Evolutionary conservation across 2,113 vertebrate genomes (phyloP).

Genomic region (Planiliza haematocheilus): DNA sequence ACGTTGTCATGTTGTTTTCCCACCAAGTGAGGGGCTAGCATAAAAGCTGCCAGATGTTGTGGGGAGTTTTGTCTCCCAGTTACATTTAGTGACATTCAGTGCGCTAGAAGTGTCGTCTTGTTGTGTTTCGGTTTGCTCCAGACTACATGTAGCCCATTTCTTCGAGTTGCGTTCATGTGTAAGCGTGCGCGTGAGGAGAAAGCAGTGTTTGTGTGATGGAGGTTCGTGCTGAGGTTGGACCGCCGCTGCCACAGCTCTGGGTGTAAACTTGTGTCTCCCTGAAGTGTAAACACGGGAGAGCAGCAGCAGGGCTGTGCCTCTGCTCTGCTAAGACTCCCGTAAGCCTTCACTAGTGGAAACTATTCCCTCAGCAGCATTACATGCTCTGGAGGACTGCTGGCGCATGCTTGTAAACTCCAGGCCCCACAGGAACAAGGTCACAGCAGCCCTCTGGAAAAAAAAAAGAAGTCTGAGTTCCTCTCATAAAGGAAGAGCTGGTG

Average conservation of each 20-base stretch:
- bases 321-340: constrained; percentile 21
- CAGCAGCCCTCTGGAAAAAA: constrained; percentile 28
- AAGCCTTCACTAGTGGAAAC: constrained; percentile 61
- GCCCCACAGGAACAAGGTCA: constrained; percentile 75
- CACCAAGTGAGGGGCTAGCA: too few relatives aligned
- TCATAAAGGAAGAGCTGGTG: neutral
- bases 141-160: too few relatives aligned
- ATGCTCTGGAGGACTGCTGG: constrained; percentile 34
- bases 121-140: too few relatives aligned
- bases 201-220: constrained; percentile 28
- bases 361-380: constrained; percentile 70
- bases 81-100: too few relatives aligned
- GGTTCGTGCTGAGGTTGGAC: constrained; percentile 38
- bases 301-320: constrained; percentile 34
- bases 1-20: too few relatives aligned
- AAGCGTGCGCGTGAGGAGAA: neutral
- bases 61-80: too few relatives aligned
- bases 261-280: constrained; percentile 64
- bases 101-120: neutral
- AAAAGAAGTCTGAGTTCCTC: too few relatives aligned
- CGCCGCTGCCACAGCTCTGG: constrained; percentile 48
- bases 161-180: neutral
- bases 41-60: too few relatives aligned
- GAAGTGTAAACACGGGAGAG: constrained; percentile 66
- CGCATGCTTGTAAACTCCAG: constrained; percentile 68